Conservation (phyloP, 2,888 invertebrate genomes). For the Portevinia maculata region DNA sequence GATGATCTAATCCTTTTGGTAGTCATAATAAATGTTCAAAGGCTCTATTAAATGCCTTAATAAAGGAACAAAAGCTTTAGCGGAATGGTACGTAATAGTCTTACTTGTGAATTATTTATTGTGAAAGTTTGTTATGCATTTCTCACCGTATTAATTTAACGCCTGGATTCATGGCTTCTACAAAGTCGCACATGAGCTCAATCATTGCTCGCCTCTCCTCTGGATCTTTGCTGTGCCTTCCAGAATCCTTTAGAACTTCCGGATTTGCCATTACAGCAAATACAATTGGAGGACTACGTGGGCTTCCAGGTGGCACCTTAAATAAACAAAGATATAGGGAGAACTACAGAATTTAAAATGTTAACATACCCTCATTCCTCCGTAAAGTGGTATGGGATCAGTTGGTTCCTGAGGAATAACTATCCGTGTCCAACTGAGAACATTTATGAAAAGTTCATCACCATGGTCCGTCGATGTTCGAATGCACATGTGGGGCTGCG, state of each 20-base stretch:
- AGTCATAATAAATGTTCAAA: no score
- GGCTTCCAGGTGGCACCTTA: constrained; percentile 86
- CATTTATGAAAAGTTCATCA: constrained; percentile 86
- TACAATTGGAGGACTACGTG: constrained; percentile 86
- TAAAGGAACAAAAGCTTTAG: no score
- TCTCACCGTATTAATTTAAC: constrained; percentile 84
- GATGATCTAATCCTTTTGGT: no score
- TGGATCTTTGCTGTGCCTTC: constrained; percentile 87
- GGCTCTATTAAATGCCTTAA: no score
- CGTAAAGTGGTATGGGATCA: constrained; percentile 88
- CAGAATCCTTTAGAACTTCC: constrained; percentile 87
- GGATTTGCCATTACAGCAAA: constrained; percentile 90
- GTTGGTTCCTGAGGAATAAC: constrained; percentile 87
- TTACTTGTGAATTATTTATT: no score
- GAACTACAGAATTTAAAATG: background rate
- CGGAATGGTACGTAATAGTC: no score
- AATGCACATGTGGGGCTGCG: constrained; percentile 90
- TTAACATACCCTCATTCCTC: constrained; percentile 87
- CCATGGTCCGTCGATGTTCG: constrained; percentile 84
- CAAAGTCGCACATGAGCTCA: constrained; percentile 88
- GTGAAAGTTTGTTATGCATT: no score
- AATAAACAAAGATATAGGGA: constrained; percentile 21
- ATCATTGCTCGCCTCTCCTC: constrained; percentile 88
- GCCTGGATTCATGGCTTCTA: constrained; percentile 89
- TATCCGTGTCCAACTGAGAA: constrained; percentile 89